phyloP scores from a whole-genome alignment of 1,140 invertebrate species.

The Armadillidium nasatum region DNA sequence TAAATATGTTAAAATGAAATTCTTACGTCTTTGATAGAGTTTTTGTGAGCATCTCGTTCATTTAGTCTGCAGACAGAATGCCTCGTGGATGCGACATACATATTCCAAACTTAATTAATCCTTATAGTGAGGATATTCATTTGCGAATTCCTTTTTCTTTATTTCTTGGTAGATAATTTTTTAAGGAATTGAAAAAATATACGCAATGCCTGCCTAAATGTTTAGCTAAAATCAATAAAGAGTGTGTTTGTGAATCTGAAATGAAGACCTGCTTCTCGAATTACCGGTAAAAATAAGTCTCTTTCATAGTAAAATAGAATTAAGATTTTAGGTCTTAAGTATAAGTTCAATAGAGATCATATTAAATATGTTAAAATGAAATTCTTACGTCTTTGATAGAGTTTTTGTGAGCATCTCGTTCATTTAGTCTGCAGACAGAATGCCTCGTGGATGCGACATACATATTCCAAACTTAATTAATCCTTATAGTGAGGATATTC shows the following conservation, averaged over 20 bases:
- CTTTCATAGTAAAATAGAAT: background rate
- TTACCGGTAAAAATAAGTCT: background rate
- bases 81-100: slow-evolving; percentile 1
- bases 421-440: slow-evolving; percentile 12
- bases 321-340: background rate
- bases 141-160: background rate
- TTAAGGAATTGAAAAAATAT: no score
- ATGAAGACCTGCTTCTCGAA: slow-evolving; percentile 9
- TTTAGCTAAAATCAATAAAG: slow-evolving; percentile 14
- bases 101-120: slow-evolving; percentile 4
- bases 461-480: slow-evolving; percentile 14
- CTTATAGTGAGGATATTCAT: background rate
- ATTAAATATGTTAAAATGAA: background rate
- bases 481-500: background rate
- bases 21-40: background rate
- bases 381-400: background rate
- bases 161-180: background rate
- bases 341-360: background rate
- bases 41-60: background rate
- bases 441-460: background rate
- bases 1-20: background rate
- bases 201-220: background rate
- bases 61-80: slow-evolving; percentile 9
- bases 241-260: slow-evolving; percentile 1
- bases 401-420: background rate